phyloP scores from a whole-genome alignment of 2,113 vertebrate genomes.

The Hassar affinis region DNA sequence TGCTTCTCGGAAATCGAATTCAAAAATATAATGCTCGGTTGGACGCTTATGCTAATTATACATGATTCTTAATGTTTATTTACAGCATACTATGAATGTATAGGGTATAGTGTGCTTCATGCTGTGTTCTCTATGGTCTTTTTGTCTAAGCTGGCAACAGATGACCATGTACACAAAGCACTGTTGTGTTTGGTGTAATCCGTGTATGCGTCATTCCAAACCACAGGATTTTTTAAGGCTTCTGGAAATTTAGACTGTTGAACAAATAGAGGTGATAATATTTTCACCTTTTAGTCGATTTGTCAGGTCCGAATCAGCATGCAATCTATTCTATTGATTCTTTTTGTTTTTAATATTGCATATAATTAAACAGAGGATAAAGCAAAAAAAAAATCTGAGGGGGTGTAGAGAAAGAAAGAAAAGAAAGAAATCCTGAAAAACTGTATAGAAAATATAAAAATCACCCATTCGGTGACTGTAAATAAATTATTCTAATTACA shows the following conservation, averaged over 20 bases:
- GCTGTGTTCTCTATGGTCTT: not conserved
- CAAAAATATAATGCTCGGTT: not conserved
- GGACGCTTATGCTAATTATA: not conserved
- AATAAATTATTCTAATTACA: not conserved
- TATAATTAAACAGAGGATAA: not conserved
- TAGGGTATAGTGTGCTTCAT: not conserved
- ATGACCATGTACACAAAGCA: not conserved
- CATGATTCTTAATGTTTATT: too few relatives aligned
- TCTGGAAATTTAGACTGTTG: not conserved
- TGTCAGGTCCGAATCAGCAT: not conserved
- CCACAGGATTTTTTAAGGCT: not conserved
- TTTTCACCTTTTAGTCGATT: not conserved
- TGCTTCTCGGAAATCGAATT: not conserved
- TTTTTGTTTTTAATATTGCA: not conserved
- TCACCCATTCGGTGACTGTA: not conserved
- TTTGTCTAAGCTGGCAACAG: too few relatives aligned
- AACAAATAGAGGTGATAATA: not conserved
- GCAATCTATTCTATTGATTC: not conserved
- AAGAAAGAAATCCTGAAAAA: too few relatives aligned
- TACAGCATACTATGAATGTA: not conserved
- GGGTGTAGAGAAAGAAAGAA: not conserved
- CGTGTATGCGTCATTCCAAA: not conserved
- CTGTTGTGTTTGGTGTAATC: not conserved
- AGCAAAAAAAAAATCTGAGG: too few relatives aligned
- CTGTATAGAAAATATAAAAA: not conserved